Evolutionary conservation across 2,113 vertebrate genomes (phyloP), one percentile per base, ranked within the genome.

Genomic region (Ciconia maguari): DNA sequence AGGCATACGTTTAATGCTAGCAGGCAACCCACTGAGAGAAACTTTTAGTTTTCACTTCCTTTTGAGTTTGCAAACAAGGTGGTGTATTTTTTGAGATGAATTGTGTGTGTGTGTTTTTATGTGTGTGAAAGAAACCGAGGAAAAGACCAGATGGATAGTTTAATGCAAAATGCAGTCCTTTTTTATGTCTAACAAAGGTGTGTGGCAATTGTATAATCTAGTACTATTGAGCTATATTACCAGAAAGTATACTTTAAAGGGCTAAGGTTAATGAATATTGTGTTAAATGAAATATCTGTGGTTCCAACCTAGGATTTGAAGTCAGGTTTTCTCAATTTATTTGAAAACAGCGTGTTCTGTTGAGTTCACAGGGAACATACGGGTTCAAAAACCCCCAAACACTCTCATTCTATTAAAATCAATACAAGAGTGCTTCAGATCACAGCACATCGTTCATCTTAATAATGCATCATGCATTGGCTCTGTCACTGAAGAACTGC

Each of bases 211-310:
- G 36, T 54, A 26, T 54, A 27, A n/a, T 26, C 38, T 44, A 19
- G 42, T 20, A 29, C 32, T 42, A 13, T 46, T 55, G 64, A 65
- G 41, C n/a, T 93, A n/a, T 72, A 54, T 95, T 97, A 58, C 88
- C 81, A 75, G 70, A 65, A 87, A 64, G 30, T 34, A 6, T 92
- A 64, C 84, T 89, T 72, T 72, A 55, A 75, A 92, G n/a, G 21
- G 26, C 72, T 95, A 77, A 92, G 83, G 32, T 78, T 97, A 86
- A 51, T 60, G 19, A 89, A 86, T 93, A 90, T 75, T 87, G 44
- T 68, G 62, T 96, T 97, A 90, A 89, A 86, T 86, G 46, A 83
- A 57, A 32, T 77, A 55, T 72, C n/a, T 77, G 26, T 74, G 49
- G 13, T 65, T 78, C 49, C 51, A 78, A 16, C 27, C 5, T 58